A percentile compares a stretch with the other conserved stretches of the same genome.
phyloP scores from a whole-genome alignment of 2,888 invertebrate species.

The Willowsia nigromaculata region DNA sequence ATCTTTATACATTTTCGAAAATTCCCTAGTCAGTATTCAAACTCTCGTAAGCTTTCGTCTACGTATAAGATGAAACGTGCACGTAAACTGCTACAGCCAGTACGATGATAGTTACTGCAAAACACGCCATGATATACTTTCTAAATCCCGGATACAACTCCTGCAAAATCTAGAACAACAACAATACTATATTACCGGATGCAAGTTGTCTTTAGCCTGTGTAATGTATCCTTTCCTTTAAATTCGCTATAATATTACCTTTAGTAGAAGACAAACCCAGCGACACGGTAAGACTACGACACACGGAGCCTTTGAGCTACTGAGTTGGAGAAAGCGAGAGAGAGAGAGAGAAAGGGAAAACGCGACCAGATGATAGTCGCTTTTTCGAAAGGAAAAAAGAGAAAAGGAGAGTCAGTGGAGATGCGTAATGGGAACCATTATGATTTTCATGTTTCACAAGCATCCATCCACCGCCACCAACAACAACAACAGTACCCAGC shows the following conservation, averaged over 20 bases:
- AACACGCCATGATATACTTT: conserved; percentile 43
- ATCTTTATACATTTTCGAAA: conserved; percentile 36
- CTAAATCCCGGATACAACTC: conserved; percentile 63
- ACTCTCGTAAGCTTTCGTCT: conserved; percentile 49
- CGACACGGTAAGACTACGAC: conserved; percentile 31
- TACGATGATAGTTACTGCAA: conserved; percentile 13
- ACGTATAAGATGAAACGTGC: not conserved
- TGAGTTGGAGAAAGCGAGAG: not conserved
- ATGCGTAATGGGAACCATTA: conserved; percentile 70
- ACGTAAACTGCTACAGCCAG: conserved; percentile 5
- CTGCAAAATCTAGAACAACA: conserved; percentile 45
- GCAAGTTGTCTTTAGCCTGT: conserved; percentile 37
- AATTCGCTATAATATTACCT: conserved; percentile 8
- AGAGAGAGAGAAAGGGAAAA: not conserved
- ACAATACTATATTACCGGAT: conserved; percentile 39
- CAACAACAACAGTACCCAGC: not conserved
- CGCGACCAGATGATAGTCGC: conserved; percentile 26
- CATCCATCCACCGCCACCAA: conserved; percentile 37
- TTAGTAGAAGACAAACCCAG: not conserved
- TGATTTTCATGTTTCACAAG: conserved; percentile 68
- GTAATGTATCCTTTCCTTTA: conserved; percentile 20
- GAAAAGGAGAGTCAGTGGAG: conserved; percentile 29
- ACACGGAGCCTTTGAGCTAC: conserved; percentile 8
- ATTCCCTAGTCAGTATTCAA: conserved; percentile 69
- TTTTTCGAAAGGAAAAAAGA: conserved; percentile 15